These are phyloP conservation scores for Acanthoscelides obtectus DNA, from an alignment of 2,888 invertebrate species.

Conservation along the genomic window DNA sequence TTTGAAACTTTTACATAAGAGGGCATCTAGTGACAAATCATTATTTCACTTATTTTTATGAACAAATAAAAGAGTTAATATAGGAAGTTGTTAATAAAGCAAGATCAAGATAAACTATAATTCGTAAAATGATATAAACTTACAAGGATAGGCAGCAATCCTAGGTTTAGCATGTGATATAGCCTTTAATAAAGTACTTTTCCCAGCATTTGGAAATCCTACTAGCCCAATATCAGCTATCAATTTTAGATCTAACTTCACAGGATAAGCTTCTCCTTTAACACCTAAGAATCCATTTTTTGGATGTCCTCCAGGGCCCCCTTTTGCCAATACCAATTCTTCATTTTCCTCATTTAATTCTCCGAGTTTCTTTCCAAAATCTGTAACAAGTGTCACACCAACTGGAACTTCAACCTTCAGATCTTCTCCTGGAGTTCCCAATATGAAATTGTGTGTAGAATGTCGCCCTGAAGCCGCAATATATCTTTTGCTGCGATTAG, in stretches of 20 bases:
- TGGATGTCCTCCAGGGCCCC: slow-evolving; percentile 77
- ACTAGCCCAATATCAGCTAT: slow-evolving; percentile 93
- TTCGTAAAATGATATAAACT: too few relatives aligned
- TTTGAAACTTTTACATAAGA: too few relatives aligned
- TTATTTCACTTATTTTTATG: too few relatives aligned
- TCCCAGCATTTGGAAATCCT: slow-evolving; percentile 97
- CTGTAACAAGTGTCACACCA: slow-evolving; percentile 71
- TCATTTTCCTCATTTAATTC: slow-evolving; percentile 68
- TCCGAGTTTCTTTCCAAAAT: slow-evolving; percentile 61
- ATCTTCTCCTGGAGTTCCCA: slow-evolving; percentile 72
- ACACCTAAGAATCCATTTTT: slow-evolving; percentile 74
- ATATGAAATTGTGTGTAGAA: slow-evolving; percentile 67
- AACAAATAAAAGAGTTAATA: not conserved
- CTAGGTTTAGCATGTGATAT: slow-evolving; percentile 85
- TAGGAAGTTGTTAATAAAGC: too few relatives aligned
- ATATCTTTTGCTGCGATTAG: slow-evolving; percentile 56
- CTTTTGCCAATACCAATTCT: slow-evolving; percentile 68
- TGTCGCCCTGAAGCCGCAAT: slow-evolving; percentile 68
- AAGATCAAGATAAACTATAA: too few relatives aligned
- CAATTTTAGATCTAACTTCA: slow-evolving; percentile 84
- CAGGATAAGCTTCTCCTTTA: slow-evolving; percentile 63
- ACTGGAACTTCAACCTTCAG: slow-evolving; percentile 70
- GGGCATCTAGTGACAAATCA: too few relatives aligned
- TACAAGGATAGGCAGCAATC: slow-evolving; percentile 90
- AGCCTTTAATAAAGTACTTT: slow-evolving; percentile 82